A percentile compares a stretch with the other conserved stretches of the same genome.
These are phyloP conservation scores for Leuciscus idus DNA, from an alignment of 2,113 vertebrate genomes.

Conservation along the genomic window DNA sequence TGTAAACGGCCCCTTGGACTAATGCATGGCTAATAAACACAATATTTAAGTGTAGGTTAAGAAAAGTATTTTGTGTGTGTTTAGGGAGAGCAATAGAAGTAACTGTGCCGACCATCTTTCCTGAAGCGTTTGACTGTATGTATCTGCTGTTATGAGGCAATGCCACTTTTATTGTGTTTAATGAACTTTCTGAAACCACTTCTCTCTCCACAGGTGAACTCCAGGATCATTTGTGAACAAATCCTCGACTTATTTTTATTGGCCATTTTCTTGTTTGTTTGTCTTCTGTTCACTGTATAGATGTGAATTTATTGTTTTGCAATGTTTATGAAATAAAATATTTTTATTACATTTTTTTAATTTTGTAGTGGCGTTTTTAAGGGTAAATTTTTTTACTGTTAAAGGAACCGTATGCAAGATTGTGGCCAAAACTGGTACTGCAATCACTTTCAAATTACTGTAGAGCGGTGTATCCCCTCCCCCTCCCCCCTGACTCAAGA, in stretches of 20 bases:
- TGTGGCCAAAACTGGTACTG: no score
- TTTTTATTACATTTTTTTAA: neutral
- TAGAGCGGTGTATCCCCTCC: no score
- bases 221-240: neutral
- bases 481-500: no score
- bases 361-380: neutral
- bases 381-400: neutral
- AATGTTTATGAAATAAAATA: neutral
- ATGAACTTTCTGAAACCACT: neutral
- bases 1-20: no score
- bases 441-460: no score
- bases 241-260: neutral
- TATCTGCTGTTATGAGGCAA: neutral
- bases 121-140: neutral
- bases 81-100: neutral
- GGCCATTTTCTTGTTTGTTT: neutral
- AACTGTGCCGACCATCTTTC: neutral
- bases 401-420: no score
- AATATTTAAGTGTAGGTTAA: neutral
- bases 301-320: neutral
- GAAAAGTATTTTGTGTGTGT: neutral
- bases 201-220: neutral
- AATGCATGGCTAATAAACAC: neutral
- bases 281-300: neutral
- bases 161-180: neutral